These are phyloP conservation scores for Diglossa cyanea DNA, from an alignment of 2,797 vertebrate species.

Conservation along the genomic window DNA sequence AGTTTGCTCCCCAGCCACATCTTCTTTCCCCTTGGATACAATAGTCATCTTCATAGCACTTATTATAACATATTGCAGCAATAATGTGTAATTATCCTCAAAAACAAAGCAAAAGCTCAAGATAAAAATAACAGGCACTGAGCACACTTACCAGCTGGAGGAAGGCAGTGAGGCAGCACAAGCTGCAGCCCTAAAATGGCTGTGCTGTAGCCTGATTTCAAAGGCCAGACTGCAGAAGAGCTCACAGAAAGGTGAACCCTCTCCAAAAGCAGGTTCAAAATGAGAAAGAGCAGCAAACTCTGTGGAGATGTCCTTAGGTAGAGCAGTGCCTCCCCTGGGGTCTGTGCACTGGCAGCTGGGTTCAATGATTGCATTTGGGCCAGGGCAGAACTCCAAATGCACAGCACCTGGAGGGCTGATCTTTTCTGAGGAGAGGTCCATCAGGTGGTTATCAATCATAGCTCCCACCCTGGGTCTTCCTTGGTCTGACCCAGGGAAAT, in stretches of 20 bases:
- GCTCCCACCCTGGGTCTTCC: neutral
- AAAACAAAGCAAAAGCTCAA: constrained; percentile 64
- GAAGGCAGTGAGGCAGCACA: neutral
- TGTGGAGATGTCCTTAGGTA: neutral
- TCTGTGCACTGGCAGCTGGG: neutral
- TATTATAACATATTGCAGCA: constrained; percentile 63
- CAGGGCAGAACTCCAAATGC: neutral
- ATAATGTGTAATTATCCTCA: constrained; percentile 59
- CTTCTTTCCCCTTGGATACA: constrained; percentile 50
- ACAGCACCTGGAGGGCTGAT: neutral
- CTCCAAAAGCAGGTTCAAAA: neutral
- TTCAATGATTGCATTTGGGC: neutral
- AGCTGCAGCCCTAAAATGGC: constrained; percentile 44
- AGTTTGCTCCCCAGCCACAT: constrained; percentile 45
- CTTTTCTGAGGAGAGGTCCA: neutral
- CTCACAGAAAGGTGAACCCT: fast-evolving
- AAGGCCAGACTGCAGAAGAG: neutral
- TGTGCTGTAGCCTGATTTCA: neutral
- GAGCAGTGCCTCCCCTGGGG: neutral
- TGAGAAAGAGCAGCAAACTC: neutral
- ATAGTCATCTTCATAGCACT: constrained; percentile 47
- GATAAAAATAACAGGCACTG: constrained; percentile 62
- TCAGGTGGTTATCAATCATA: neutral
- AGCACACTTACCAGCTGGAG: constrained; percentile 60
- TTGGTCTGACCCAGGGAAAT: neutral